phyloP scores from a whole-genome alignment of 2,113 vertebrate genomes.

The Lagopus muta region DNA sequence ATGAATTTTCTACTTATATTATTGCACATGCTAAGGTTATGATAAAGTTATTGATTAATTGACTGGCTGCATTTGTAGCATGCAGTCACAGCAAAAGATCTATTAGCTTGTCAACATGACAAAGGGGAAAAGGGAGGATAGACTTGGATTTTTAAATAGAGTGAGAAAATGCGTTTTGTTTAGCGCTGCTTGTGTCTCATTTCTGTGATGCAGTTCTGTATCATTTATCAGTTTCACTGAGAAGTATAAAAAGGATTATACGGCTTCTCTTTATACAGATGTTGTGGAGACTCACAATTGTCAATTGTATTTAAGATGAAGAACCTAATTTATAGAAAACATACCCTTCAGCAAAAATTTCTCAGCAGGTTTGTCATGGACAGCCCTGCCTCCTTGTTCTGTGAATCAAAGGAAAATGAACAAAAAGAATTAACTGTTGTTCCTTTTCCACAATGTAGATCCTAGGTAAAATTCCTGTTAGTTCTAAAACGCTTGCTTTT shows the following conservation, averaged over 20 bases:
- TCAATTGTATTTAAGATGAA: neutral
- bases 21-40: neutral
- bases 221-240: neutral
- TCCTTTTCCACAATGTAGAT: neutral
- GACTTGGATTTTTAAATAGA: neutral
- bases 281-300: neutral
- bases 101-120: neutral
- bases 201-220: neutral
- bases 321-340: neutral
- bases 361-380: neutral
- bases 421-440: neutral
- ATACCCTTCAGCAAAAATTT: neutral
- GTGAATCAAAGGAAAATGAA: neutral
- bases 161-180: neutral
- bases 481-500: neutral
- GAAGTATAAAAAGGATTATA: neutral
- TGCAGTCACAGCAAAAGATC: neutral
- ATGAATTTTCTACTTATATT: neutral
- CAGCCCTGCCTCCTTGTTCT: neutral
- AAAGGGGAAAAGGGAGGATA: neutral
- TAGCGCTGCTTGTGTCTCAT: neutral
- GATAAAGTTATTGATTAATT: neutral
- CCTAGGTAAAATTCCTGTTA: neutral
- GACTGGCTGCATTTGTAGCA: neutral
- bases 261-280: neutral